phyloP scores from a whole-genome alignment of 2,888 invertebrate species.

The Habrosyne pyritoides region DNA sequence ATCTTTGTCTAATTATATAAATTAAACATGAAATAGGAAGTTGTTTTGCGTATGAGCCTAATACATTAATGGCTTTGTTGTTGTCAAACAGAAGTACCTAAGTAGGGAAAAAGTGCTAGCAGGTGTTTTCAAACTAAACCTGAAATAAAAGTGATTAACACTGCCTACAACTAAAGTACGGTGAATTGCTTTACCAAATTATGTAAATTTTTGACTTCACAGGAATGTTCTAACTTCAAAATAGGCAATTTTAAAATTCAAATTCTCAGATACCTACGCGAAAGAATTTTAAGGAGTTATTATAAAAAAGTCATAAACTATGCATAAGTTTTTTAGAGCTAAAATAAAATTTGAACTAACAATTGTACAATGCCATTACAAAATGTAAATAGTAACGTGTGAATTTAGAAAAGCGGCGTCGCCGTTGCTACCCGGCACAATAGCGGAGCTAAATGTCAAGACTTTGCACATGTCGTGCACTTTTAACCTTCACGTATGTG shows the following conservation, averaged over 20 bases:
- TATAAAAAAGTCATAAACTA: not conserved
- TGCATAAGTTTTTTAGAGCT: not conserved
- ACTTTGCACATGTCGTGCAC: conserved; percentile 32
- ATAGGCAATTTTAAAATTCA: not conserved
- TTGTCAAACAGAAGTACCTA: not conserved
- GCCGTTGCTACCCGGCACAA: conserved; percentile 2
- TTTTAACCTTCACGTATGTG: conserved; percentile 37
- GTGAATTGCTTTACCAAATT: not conserved
- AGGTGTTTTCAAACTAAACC: too few species aligned
- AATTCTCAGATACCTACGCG: not conserved
- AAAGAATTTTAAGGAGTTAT: conserved; percentile 3
- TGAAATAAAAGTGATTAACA: too few species aligned
- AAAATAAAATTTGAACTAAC: not conserved
- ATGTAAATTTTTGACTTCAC: not conserved
- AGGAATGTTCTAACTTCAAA: not conserved
- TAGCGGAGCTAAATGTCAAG: conserved; percentile 26
- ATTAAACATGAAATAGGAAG: not conserved
- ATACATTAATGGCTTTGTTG: conserved; percentile 1
- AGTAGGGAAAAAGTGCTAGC: too few species aligned
- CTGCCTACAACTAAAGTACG: too few species aligned
- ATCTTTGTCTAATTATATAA: not conserved
- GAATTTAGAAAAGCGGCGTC: conserved; percentile 16
- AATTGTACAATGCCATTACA: not conserved
- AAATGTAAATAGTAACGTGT: conserved; percentile 19
- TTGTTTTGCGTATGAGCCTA: not conserved